Conservation (phyloP, 2,113 vertebrate species). For the Pterophyllum scalare region DNA sequence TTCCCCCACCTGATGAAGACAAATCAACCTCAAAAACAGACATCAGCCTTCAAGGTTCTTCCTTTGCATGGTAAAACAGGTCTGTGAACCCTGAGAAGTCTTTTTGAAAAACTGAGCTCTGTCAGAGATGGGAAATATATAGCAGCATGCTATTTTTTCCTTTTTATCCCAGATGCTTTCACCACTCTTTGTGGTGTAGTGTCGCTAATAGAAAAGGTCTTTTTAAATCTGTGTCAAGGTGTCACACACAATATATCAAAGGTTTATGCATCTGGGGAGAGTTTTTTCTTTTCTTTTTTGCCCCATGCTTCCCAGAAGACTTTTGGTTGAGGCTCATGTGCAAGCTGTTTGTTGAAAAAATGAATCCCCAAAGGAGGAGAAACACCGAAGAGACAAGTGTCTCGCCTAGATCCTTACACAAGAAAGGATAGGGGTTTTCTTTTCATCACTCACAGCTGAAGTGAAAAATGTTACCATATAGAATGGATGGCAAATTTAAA, state of each 20-base stretch:
- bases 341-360: constrained; percentile 4
- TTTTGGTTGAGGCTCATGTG: background rate
- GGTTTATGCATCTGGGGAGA: constrained; percentile 21
- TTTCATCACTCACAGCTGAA: background rate
- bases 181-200: background rate
- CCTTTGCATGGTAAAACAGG: background rate
- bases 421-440: background rate
- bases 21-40: constrained; percentile 30
- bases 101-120: background rate
- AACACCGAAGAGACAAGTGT: constrained; percentile 10
- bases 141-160: background rate
- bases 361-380: background rate
- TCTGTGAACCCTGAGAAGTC: background rate
- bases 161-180: background rate
- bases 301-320: constrained; percentile 4
- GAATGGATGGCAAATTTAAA: background rate
- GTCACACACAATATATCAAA: background rate
- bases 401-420: background rate
- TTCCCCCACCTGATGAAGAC: constrained; percentile 7
- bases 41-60: background rate
- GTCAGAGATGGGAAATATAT: background rate
- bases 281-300: background rate
- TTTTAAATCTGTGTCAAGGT: constrained; percentile 12
- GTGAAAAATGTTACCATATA: background rate
- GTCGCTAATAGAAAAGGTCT: constrained; percentile 12